These are phyloP conservation scores for Peromyscus polionotus DNA, from an alignment of 2,113 vertebrate species.

Conservation along the genomic window DNA sequence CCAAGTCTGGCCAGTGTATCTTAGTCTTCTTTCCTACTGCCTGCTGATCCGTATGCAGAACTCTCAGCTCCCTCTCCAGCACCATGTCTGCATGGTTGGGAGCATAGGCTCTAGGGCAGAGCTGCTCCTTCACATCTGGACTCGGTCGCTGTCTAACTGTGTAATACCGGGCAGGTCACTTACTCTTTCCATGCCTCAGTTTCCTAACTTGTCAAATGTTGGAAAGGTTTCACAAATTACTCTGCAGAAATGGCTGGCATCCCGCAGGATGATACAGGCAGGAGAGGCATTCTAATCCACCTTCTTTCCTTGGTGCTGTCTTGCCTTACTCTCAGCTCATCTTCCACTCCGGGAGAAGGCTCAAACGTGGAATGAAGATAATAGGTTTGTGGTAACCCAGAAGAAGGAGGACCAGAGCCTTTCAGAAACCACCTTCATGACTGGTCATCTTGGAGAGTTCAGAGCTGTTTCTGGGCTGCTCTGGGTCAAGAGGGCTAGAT, in stretches of 20 bases:
- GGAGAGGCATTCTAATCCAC: fast-evolving
- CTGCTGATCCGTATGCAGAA: background rate
- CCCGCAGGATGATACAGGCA: fast-evolving
- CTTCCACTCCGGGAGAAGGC: background rate
- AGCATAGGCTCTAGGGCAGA: background rate
- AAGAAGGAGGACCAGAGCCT: background rate
- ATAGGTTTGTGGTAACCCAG: background rate
- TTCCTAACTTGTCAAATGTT: background rate
- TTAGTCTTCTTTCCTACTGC: background rate
- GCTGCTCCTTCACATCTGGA: background rate
- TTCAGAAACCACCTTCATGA: background rate
- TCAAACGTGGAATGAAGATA: background rate
- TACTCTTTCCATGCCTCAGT: background rate
- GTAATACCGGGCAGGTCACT: background rate
- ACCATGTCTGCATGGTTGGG: background rate
- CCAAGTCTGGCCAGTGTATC: background rate
- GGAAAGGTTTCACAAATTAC: background rate
- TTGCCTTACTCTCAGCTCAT: background rate
- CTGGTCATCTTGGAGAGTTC: background rate
- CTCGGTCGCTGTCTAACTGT: background rate
- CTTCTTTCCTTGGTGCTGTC: background rate
- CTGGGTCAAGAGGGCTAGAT: background rate
- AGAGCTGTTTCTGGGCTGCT: background rate
- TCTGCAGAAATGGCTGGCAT: background rate
- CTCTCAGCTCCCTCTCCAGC: background rate